These are phyloP conservation scores for Malthinus flaveolus DNA, from an alignment of 2,888 invertebrate species.

Conservation along the genomic window DNA sequence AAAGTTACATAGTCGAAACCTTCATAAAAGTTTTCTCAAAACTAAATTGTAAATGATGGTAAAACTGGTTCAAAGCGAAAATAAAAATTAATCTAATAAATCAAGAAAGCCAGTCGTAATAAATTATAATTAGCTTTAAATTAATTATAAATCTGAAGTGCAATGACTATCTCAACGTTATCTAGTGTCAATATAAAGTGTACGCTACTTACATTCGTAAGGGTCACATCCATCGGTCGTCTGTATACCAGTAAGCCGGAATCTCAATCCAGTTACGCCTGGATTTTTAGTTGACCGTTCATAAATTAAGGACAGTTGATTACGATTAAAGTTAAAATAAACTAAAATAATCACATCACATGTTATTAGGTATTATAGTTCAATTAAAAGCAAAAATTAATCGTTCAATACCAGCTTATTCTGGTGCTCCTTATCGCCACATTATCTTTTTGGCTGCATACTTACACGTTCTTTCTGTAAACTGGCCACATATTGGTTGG, in stretches of 20 bases:
- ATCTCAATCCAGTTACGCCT: conserved; percentile 27
- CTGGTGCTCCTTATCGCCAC: background rate
- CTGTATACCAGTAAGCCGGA: conserved; percentile 32
- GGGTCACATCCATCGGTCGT: conserved; percentile 28
- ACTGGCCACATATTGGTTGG: conserved; percentile 45
- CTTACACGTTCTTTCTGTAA: conserved; percentile 45
- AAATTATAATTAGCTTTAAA: background rate
- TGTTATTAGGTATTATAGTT: conserved; percentile 5
- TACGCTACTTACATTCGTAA: conserved; percentile 18
- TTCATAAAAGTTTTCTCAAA: no score
- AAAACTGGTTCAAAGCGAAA: no score
- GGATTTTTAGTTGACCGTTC: conserved; percentile 22
- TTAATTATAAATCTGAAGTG: background rate
- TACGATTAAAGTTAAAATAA: conserved; percentile 23
- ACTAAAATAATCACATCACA: conserved; percentile 28
- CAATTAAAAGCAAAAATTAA: background rate
- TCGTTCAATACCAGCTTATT: no score
- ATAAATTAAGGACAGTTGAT: conserved; percentile 31
- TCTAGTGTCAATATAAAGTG: background rate
- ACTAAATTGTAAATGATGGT: no score
- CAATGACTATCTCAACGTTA: background rate
- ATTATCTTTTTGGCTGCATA: conserved; percentile 7
- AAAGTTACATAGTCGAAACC: no score
- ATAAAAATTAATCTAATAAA: no score
- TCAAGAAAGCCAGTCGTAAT: background rate